phyloP scores from a whole-genome alignment of 2,113 vertebrate genomes.

The Leptodactylus fuscus region DNA sequence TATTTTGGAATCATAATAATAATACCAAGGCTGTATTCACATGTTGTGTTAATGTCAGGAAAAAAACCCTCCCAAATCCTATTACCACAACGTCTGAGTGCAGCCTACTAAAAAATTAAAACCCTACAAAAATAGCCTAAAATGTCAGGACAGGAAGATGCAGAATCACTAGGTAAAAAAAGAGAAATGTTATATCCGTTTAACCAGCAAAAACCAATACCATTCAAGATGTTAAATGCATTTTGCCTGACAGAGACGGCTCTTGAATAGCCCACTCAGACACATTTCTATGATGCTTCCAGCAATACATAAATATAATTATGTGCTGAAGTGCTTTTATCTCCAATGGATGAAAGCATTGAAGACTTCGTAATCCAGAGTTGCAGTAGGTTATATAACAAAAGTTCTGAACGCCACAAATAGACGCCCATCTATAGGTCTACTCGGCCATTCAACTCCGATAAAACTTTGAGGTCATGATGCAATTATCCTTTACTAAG shows the following conservation, averaged over 20 bases:
- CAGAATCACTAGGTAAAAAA: background rate
- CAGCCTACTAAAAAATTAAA: background rate
- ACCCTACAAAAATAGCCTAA: background rate
- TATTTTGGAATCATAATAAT: too few relatives aligned
- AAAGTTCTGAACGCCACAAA: background rate
- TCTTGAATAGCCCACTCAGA: constrained; percentile 7
- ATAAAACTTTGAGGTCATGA: constrained; percentile 3
- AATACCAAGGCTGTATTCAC: too few relatives aligned
- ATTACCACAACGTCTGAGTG: too few relatives aligned
- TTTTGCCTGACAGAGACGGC: background rate
- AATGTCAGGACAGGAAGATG: background rate
- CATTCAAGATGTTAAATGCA: constrained; percentile 3
- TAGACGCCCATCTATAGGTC: background rate
- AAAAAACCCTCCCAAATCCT: too few relatives aligned
- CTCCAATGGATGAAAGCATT: background rate
- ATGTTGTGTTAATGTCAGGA: too few relatives aligned
- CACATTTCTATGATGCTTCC: constrained; percentile 12
- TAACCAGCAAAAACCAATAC: background rate
- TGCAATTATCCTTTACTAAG: background rate
- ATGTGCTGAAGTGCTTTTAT: constrained; percentile 34
- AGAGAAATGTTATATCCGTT: background rate
- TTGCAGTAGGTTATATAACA: constrained; percentile 22
- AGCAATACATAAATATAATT: constrained; percentile 27
- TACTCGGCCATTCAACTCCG: background rate
- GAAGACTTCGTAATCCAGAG: background rate